These are phyloP conservation scores for Iselma pallidipennis DNA, from an alignment of 2,888 invertebrate species.

Conservation along the genomic window DNA sequence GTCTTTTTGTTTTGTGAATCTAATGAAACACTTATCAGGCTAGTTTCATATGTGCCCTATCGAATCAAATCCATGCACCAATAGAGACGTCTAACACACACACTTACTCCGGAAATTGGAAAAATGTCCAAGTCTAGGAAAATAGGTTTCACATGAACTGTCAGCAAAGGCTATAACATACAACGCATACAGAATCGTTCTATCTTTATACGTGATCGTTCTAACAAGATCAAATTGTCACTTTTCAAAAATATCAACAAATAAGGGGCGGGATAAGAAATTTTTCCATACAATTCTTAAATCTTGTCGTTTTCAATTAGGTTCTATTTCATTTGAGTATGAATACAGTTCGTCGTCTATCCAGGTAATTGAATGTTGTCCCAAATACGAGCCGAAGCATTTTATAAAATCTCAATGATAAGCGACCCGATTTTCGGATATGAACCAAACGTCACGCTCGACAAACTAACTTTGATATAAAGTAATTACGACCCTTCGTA, in stretches of 20 bases:
- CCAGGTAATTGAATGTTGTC: background rate
- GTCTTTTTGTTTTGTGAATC: too few relatives aligned
- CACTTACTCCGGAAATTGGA: background rate
- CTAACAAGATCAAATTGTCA: background rate
- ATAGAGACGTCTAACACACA: background rate
- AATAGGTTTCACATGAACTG: background rate
- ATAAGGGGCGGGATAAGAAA: too few relatives aligned
- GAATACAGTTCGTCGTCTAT: background rate
- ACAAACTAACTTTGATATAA: too few relatives aligned
- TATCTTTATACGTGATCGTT: background rate
- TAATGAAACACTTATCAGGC: background rate
- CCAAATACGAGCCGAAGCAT: too few relatives aligned
- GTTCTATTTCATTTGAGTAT: background rate
- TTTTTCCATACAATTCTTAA: too few relatives aligned
- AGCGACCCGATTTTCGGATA: too few relatives aligned
- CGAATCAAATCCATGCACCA: background rate
- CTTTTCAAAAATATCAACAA: background rate
- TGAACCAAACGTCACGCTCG: too few relatives aligned
- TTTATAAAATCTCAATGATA: too few relatives aligned
- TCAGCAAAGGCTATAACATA: background rate
- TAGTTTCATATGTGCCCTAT: background rate
- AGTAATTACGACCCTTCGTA: conserved; percentile 27
- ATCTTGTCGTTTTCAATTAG: too few relatives aligned
- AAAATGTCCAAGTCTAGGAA: background rate
- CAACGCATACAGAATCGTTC: background rate